A percentile compares a stretch with the other conserved stretches of the same genome.
Evolutionary conservation across 2,797 vertebrate genomes (phyloP).

Genomic region (Parotocinclus haroldoi): DNA sequence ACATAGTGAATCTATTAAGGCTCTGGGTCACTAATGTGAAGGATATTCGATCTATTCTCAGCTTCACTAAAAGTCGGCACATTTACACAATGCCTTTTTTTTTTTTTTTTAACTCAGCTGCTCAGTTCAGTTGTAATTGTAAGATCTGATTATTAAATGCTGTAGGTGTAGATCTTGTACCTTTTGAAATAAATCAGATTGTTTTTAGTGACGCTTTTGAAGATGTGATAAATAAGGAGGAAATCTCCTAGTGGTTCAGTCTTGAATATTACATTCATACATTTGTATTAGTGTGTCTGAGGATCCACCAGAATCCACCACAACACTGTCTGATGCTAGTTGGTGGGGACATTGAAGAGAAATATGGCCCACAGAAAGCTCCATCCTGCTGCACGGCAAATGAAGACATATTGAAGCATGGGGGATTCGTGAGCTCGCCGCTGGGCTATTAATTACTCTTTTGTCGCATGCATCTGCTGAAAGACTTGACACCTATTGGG

Average conservation of each 20-base stretch:
- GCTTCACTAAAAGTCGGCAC: too few species aligned
- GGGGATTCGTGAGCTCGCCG: slow-evolving; percentile 62
- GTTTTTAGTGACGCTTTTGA: not conserved
- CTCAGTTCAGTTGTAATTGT: too few species aligned
- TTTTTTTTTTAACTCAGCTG: too few species aligned
- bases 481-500: slow-evolving; percentile 55
- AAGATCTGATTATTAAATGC: not conserved
- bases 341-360: slow-evolving; percentile 75
- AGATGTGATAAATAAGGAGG: not conserved
- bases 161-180: not conserved
- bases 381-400: slow-evolving; percentile 61
- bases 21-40: too few species aligned
- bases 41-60: too few species aligned
- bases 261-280: too few species aligned
- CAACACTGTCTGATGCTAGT: slow-evolving; percentile 43
- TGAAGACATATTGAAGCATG: slow-evolving; percentile 70
- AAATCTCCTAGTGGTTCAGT: too few species aligned
- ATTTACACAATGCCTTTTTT: too few species aligned
- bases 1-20: too few species aligned
- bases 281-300: not conserved
- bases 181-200: not conserved
- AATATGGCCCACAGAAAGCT: slow-evolving; percentile 67
- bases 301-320: slow-evolving; percentile 24
- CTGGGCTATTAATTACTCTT: slow-evolving; percentile 87
- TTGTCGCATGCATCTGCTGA: slow-evolving; percentile 83